phyloP scores from a whole-genome alignment of 2,113 vertebrate species.

The Phrynosoma platyrhinos region DNA sequence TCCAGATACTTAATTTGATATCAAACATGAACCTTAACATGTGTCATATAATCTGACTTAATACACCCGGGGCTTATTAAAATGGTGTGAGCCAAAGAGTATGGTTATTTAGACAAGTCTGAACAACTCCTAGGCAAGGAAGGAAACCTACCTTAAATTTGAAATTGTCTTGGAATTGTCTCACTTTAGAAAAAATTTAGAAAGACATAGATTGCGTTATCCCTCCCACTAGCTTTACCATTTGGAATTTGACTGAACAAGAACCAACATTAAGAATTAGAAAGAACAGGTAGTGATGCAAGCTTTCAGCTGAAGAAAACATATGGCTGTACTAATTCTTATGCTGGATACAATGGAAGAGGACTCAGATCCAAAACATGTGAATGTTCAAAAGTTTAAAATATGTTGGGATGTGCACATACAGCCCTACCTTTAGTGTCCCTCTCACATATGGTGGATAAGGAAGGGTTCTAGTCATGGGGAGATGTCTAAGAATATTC shows the following conservation, averaged over 20 bases:
- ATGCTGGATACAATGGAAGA: neutral
- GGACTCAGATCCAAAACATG: too few relatives aligned
- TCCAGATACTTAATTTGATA: constrained; percentile 81
- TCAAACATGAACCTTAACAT: constrained; percentile 79
- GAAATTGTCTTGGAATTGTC: constrained; percentile 23
- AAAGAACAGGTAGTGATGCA: neutral
- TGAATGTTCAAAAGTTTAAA: too few relatives aligned
- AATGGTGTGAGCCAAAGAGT: constrained; percentile 76
- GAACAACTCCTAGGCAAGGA: constrained; percentile 60
- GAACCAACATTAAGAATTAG: neutral
- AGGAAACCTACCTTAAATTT: constrained; percentile 60
- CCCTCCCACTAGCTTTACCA: constrained; percentile 1
- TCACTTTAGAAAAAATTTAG: neutral
- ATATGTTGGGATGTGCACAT: too few relatives aligned
- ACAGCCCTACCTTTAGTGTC: too few relatives aligned
- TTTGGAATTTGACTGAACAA: neutral
- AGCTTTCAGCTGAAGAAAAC: neutral
- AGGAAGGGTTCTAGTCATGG: too few relatives aligned
- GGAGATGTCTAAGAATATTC: too few relatives aligned
- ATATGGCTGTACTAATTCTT: neutral
- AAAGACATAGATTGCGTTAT: neutral
- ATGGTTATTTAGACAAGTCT: constrained; percentile 71
- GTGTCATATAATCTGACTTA: constrained; percentile 80
- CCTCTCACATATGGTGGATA: too few relatives aligned
- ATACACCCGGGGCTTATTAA: constrained; percentile 80